Evolutionary conservation across 2,888 invertebrate genomes (phyloP).

Genomic region (Cistogaster globosa): DNA sequence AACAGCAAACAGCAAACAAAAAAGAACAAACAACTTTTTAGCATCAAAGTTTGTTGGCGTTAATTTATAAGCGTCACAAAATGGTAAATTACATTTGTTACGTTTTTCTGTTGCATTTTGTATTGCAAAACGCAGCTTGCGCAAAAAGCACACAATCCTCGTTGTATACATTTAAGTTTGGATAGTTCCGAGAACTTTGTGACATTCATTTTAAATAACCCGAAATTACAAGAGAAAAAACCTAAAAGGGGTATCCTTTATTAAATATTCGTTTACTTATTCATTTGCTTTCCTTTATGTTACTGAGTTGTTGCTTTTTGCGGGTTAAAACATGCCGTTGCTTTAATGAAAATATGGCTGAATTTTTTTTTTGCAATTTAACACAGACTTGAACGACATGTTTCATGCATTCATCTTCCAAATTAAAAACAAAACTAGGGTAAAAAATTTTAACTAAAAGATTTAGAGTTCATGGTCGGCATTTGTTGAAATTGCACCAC

Average conservation of each 20-base stretch:
- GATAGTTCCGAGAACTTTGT: constrained; percentile 60
- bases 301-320: constrained; percentile 14
- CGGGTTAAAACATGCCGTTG: constrained; percentile 46
- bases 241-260: constrained; percentile 56
- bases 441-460: constrained; percentile 16
- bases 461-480: constrained; percentile 44
- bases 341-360: constrained; percentile 55
- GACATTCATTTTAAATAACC: constrained; percentile 37
- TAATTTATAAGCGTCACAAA: constrained; percentile 75
- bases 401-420: constrained; percentile 43
- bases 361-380: constrained; percentile 23
- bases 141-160: constrained; percentile 22
- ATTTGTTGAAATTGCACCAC: constrained; percentile 25
- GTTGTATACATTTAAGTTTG: constrained; percentile 53
- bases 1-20: background rate
- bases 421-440: background rate
- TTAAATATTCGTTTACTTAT: constrained; percentile 49
- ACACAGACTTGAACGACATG: constrained; percentile 53
- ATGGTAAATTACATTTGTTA: constrained; percentile 69
- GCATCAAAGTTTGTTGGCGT: constrained; percentile 73
- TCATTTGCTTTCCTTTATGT: constrained; percentile 28
- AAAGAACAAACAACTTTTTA: constrained; percentile 58
- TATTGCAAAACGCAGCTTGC: constrained; percentile 53
- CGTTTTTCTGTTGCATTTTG: constrained; percentile 67
- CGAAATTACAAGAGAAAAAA: constrained; percentile 6